Evolutionary conservation across 2,888 invertebrate species (phyloP).

Genomic region (Pandemis heparana): DNA sequence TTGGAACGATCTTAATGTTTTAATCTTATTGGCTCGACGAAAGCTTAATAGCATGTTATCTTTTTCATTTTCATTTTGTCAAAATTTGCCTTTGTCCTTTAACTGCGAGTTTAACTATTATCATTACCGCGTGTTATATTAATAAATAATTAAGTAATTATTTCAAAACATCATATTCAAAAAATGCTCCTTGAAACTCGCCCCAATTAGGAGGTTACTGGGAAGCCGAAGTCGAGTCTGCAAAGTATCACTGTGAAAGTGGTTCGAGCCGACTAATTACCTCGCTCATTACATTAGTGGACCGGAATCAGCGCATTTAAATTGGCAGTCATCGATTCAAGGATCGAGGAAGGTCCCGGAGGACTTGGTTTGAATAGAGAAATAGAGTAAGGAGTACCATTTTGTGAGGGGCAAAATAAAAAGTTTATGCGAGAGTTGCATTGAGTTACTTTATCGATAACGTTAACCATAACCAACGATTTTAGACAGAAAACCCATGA

Average conservation of each 20-base stretch:
- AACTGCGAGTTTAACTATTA: too few relatives aligned
- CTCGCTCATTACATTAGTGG: constrained; percentile 70
- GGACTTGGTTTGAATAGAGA: background rate
- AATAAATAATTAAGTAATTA: too few relatives aligned
- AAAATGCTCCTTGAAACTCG: background rate
- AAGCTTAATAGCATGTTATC: too few relatives aligned
- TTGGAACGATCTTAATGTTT: too few relatives aligned
- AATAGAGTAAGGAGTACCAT: background rate
- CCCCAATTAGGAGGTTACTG: background rate
- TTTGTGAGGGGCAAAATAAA: background rate
- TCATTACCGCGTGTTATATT: too few relatives aligned
- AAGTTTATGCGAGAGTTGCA: background rate
- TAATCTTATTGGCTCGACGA: too few relatives aligned
- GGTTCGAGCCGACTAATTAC: constrained; percentile 61
- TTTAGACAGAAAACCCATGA: background rate
- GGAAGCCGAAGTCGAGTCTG: background rate
- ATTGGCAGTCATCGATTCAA: constrained; percentile 63
- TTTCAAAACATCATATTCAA: background rate
- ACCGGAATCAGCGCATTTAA: constrained; percentile 70
- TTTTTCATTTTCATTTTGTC: too few relatives aligned
- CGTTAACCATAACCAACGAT: background rate
- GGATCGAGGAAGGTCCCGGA: constrained; percentile 9
- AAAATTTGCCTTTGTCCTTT: too few relatives aligned
- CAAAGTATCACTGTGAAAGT: background rate
- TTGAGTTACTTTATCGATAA: background rate